Evolutionary conservation across 2,888 invertebrate genomes (phyloP).

Genomic region (Tolmerus cingulatus): DNA sequence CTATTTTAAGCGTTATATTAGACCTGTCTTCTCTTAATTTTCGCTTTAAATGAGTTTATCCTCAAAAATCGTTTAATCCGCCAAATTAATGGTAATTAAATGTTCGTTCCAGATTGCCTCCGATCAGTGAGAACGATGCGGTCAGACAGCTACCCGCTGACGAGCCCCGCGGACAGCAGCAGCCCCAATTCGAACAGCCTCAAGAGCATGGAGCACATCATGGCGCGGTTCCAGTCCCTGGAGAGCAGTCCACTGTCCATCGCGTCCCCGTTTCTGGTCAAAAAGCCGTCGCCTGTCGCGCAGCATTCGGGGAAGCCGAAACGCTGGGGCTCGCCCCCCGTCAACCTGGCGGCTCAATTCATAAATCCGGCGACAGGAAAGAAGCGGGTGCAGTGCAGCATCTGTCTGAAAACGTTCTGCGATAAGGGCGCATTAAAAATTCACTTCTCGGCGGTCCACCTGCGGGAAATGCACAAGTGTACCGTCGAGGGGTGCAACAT

Average conservation of each 20-base stretch:
- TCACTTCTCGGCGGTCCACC: conserved; percentile 96
- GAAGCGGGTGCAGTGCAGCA: conserved; percentile 96
- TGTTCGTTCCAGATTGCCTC: not conserved
- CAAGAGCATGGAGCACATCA: conserved; percentile 59
- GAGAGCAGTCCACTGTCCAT: conserved; percentile 54
- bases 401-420: conserved; percentile 97
- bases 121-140: conserved; percentile 24
- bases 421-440: conserved; percentile 99
- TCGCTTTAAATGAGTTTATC: not conserved
- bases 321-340: conserved; percentile 76
- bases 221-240: conserved; percentile 54
- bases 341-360: conserved; percentile 84
- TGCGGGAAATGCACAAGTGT: conserved; percentile 98
- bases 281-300: conserved; percentile 51
- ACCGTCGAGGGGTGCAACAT: conserved; percentile 97
- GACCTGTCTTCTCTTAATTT: too few relatives aligned
- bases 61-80: not conserved
- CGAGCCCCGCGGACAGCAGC: not conserved
- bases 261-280: conserved; percentile 63
- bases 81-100: not conserved
- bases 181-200: conserved; percentile 23
- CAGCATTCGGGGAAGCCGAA: conserved; percentile 55
- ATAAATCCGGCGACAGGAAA: conserved; percentile 92
- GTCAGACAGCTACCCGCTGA: conserved; percentile 42
- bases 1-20: too few relatives aligned